These are phyloP conservation scores for Suricata suricatta DNA, from an alignment of 2,113 vertebrate species.

Conservation along the genomic window DNA sequence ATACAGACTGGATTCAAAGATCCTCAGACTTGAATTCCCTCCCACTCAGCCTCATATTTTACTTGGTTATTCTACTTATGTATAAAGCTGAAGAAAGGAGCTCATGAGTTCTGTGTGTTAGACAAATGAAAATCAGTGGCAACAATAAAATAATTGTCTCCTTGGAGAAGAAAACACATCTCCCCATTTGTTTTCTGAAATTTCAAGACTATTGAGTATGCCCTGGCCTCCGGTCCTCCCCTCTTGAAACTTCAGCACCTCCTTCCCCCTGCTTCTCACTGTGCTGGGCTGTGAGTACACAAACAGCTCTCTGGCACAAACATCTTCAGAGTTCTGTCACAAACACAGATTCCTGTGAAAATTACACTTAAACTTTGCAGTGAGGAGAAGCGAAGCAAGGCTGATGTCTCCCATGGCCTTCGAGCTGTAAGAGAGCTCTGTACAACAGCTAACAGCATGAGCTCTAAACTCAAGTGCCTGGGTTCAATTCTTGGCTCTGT, in stretches of 20 bases:
- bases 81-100: background rate
- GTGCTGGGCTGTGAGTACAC: background rate
- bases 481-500: background rate
- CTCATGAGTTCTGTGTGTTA: background rate
- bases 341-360: constrained; percentile 34
- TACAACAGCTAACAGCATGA: background rate
- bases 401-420: background rate
- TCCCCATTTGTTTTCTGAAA: background rate
- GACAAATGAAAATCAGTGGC: constrained; percentile 32
- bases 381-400: background rate
- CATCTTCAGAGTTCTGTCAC: background rate
- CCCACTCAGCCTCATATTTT: background rate
- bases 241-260: background rate
- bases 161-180: background rate
- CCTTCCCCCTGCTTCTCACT: background rate
- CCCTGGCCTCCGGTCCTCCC: background rate
- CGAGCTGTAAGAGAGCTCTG: background rate
- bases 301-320: background rate
- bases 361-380: background rate
- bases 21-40: background rate
- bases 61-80: background rate
- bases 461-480: background rate
- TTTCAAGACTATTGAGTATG: background rate
- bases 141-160: background rate
- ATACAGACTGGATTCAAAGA: background rate